Evolutionary conservation across 2,113 vertebrate species (phyloP).

Genomic region (Nycticorax nycticorax): DNA sequence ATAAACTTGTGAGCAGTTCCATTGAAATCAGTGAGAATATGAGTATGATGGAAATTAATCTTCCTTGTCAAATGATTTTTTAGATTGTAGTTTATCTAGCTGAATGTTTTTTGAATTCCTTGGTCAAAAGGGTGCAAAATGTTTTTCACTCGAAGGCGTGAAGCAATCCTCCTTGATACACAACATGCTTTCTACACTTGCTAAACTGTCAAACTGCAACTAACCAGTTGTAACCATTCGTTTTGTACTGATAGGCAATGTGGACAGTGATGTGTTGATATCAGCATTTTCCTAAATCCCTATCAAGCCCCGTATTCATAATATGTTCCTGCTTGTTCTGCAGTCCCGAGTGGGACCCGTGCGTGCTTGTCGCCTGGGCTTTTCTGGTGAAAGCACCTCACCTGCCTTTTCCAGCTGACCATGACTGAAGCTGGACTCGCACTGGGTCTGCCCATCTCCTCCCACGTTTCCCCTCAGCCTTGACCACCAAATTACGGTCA

Average conservation of each 20-base stretch:
- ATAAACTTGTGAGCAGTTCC: background rate
- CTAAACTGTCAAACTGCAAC: background rate
- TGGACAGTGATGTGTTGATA: background rate
- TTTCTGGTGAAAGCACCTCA: background rate
- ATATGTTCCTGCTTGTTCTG: background rate
- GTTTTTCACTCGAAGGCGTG: background rate
- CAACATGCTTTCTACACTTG: background rate
- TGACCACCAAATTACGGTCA: background rate
- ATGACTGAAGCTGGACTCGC: background rate
- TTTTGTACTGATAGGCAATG: background rate
- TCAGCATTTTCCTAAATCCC: background rate
- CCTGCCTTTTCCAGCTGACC: background rate
- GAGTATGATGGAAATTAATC: background rate
- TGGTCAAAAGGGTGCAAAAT: background rate
- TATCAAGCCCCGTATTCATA: background rate
- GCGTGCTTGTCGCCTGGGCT: background rate
- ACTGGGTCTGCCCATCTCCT: background rate
- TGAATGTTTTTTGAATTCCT: background rate
- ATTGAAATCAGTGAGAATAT: background rate
- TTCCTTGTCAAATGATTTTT: background rate
- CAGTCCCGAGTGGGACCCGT: background rate
- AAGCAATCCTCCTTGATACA: background rate
- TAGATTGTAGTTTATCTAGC: background rate
- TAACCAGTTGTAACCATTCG: background rate
- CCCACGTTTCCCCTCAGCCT: background rate